Evolutionary conservation across 2,113 vertebrate species (phyloP).

Genomic region (Raja brachyura): DNA sequence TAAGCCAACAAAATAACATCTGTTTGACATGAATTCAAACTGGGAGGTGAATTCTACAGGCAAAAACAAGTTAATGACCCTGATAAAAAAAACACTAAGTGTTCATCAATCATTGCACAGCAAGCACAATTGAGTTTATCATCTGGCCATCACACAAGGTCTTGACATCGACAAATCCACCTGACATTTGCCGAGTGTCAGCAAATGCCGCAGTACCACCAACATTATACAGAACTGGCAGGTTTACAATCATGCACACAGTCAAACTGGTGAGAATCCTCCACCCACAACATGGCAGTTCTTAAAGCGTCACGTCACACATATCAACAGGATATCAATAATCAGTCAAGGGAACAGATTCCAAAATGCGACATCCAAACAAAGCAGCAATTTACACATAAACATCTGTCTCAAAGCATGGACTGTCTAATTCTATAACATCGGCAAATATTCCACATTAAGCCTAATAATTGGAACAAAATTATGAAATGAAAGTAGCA

Average conservation of each 20-base stretch:
- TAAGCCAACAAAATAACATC: conserved; percentile 25
- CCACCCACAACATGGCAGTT: neutral
- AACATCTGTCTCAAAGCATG: neutral
- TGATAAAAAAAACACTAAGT: conserved; percentile 4
- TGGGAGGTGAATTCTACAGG: conserved; percentile 15
- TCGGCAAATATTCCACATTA: neutral
- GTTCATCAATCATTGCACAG: neutral
- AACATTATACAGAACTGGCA: conserved; percentile 26
- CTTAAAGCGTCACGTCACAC: neutral
- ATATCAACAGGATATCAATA: conserved; percentile 13
- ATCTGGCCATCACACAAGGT: conserved; percentile 9
- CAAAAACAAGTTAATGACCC: conserved; percentile 15
- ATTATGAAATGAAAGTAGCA: neutral
- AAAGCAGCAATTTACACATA: neutral
- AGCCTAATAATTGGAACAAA: neutral
- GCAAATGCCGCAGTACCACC: neutral
- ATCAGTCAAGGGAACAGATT: neutral
- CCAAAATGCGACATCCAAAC: neutral
- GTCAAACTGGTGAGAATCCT: neutral
- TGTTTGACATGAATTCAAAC: conserved; percentile 30
- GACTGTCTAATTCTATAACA: neutral
- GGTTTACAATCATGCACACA: conserved; percentile 10
- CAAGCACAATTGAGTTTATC: conserved; percentile 14
- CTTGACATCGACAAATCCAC: conserved; percentile 6
- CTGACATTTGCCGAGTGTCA: conserved; percentile 27